These are phyloP conservation scores for Taeniopygia guttata DNA, from an alignment of 2,797 vertebrate species.

Conservation along the genomic window DNA sequence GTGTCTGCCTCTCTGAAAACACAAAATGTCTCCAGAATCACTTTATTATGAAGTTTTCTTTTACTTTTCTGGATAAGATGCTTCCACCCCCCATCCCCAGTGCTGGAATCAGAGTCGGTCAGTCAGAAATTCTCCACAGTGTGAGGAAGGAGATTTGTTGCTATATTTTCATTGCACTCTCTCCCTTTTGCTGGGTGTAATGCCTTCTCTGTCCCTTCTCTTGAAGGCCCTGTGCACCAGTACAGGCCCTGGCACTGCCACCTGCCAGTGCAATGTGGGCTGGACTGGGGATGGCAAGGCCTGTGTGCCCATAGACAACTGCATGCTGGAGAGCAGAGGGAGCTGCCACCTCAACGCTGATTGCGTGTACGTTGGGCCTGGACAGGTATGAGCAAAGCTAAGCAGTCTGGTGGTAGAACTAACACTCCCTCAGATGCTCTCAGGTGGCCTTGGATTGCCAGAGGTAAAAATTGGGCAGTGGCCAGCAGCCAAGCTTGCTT, in stretches of 20 bases:
- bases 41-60: neutral
- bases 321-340: slow-evolving; percentile 79
- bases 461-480: neutral
- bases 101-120: neutral
- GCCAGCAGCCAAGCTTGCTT: neutral
- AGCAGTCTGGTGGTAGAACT: neutral
- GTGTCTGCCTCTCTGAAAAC: neutral
- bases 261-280: slow-evolving; percentile 84
- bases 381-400: slow-evolving; percentile 78
- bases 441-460: neutral
- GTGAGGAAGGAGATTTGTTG: neutral
- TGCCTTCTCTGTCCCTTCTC: neutral
- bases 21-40: neutral
- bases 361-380: slow-evolving; percentile 85
- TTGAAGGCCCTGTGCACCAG: slow-evolving; percentile 83
- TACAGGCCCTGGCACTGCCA: slow-evolving; percentile 72
- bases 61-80: neutral
- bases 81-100: fast-evolving
- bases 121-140: neutral
- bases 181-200: neutral
- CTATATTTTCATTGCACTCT: neutral
- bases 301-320: slow-evolving; percentile 90
- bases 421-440: neutral
- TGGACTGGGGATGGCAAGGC: slow-evolving; percentile 89
- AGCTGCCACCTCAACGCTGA: slow-evolving; percentile 83